Evolutionary conservation across 2,888 invertebrate species (phyloP).

Genomic region (Leucoptera coffeella): DNA sequence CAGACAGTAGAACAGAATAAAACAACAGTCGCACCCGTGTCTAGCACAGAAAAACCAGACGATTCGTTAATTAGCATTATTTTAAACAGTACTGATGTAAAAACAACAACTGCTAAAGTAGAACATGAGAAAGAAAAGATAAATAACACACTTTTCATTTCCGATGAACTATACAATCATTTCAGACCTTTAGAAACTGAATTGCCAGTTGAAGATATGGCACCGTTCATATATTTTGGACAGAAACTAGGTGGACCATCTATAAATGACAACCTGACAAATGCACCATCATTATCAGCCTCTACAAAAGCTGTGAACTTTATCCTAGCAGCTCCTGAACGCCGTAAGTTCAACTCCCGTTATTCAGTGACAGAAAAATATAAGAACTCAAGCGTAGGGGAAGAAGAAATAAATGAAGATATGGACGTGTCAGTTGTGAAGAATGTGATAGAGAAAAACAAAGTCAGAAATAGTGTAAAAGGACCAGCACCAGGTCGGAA

Average conservation of each 20-base stretch:
- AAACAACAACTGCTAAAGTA: constrained; percentile 19
- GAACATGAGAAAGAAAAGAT: constrained; percentile 32
- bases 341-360: constrained; percentile 36
- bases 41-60: background rate
- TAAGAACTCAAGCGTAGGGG: constrained; percentile 39
- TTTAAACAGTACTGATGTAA: constrained; percentile 26
- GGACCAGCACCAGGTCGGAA: constrained; percentile 42
- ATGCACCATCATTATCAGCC: constrained; percentile 38
- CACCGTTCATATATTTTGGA: constrained; percentile 66
- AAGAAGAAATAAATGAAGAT: constrained; percentile 52
- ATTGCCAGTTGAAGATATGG: constrained; percentile 59
- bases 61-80: constrained; percentile 12
- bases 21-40: background rate
- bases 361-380: constrained; percentile 44
- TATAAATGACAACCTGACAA: constrained; percentile 35
- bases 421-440: constrained; percentile 57
- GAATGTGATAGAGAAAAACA: constrained; percentile 46
- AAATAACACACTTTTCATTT: constrained; percentile 53
- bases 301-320: constrained; percentile 43
- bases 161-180: constrained; percentile 58
- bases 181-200: constrained; percentile 58
- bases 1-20: constrained; percentile 5
- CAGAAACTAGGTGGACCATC: constrained; percentile 48
- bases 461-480: constrained; percentile 43
- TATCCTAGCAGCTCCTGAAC: constrained; percentile 29